Evolutionary conservation across 2,113 vertebrate genomes (phyloP), one percentile per base, ranked within the genome.

Genomic region (Paralichthys olivaceus): DNA sequence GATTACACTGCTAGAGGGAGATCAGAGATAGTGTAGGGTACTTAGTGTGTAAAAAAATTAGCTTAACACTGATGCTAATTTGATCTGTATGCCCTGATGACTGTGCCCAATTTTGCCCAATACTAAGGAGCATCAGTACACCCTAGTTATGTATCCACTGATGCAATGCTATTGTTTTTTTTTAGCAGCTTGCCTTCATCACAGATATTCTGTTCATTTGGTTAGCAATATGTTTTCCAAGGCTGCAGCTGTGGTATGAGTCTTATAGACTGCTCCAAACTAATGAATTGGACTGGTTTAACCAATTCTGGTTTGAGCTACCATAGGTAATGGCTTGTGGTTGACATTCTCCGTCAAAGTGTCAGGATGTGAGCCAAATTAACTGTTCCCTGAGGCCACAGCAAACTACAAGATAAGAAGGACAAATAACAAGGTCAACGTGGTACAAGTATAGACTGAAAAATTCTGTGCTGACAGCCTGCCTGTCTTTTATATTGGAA

Each of bases 1-100:
- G 77, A 84, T 81, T 72, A 81, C 12, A 25, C 28, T 47, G 66
- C 29, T 32, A 56, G 54, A 67, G 55, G 54, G 72, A 84, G 77
- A 85, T 83, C 80, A 84, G 25, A 26, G 45, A 65, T 61, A 25
- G 55, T 64, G 56, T 49, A 34, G 64, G 51, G 60, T 69, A 64
- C 69, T 79, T 79, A 73, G 75, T 69, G 51, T 4, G 3, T 64
- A 54, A 65, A 17, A 1, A 55, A 78, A 67, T 67, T 67, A 71
- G 64, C 68, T 79, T 22, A 84, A 78, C 68, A 63, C 23, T 45
- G 37, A 40, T 40, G 37, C 28, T 29, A 29, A 29, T 29, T 29
- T 29, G 28, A 29, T 29, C 28, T 3, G 28, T 5, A 29, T 29
- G 28, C 28, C 28, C 3, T 37, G 37, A 12, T 37, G 37, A 37